Conservation (phyloP, 1,140 invertebrate species). For the Halesus radiatus region DNA sequence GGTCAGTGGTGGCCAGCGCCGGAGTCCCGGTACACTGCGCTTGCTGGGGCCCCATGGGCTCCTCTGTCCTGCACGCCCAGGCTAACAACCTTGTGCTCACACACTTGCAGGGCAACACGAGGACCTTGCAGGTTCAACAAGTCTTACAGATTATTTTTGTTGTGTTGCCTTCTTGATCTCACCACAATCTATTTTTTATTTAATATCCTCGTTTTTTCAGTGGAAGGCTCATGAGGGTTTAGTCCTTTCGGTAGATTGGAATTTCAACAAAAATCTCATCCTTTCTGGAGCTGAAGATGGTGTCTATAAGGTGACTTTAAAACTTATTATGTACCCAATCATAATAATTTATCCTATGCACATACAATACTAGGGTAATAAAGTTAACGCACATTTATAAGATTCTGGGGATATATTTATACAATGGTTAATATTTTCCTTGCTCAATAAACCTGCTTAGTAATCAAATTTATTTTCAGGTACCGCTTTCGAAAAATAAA, state of each 20-base stretch:
- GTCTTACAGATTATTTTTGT: background rate
- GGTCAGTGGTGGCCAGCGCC: conserved; percentile 90
- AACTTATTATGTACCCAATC: too few relatives aligned
- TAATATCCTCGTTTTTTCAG: conserved; percentile 70
- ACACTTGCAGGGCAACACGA: conserved; percentile 89
- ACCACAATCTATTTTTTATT: background rate
- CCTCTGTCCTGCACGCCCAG: conserved; percentile 87
- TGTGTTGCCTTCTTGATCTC: background rate
- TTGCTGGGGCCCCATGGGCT: conserved; percentile 90
- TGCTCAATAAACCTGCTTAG: too few relatives aligned
- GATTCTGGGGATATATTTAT: too few relatives aligned
- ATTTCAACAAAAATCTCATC: conserved; percentile 87
- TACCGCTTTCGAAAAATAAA: too few relatives aligned
- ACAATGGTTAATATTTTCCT: too few relatives aligned
- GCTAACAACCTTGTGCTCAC: conserved; percentile 90
- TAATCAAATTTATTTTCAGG: too few relatives aligned
- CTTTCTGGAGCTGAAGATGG: conserved; percentile 97
- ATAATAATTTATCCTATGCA: too few relatives aligned
- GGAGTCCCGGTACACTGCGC: conserved; percentile 85
- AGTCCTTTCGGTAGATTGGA: conserved; percentile 92
- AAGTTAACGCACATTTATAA: too few relatives aligned
- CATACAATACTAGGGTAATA: too few relatives aligned
- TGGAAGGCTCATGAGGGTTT: conserved; percentile 97
- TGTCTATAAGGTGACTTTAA: conserved; percentile 86
- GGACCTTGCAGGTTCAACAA: conserved; percentile 80